These are phyloP conservation scores for Formica aserva DNA, from an alignment of 2,888 invertebrate genomes.

Conservation along the genomic window DNA sequence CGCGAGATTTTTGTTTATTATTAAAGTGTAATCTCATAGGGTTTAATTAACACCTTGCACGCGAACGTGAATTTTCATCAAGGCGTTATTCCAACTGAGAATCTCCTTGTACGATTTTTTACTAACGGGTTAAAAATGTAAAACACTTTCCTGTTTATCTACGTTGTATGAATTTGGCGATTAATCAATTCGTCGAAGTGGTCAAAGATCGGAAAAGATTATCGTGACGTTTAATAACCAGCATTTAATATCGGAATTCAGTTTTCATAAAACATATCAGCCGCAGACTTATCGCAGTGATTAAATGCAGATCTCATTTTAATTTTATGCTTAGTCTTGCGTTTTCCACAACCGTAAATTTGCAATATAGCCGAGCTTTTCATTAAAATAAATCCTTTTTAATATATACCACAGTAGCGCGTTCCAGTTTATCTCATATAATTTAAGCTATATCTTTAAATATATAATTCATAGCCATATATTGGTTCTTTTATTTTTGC, in stretches of 20 bases:
- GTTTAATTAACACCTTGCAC: slow-evolving; percentile 11
- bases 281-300: neutral
- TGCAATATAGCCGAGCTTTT: slow-evolving; percentile 8
- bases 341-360: slow-evolving; percentile 29
- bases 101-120: neutral
- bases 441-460: slow-evolving; percentile 43
- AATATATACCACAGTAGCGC: slow-evolving; percentile 12
- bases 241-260: slow-evolving; percentile 24
- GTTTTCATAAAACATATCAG: slow-evolving; percentile 14
- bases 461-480: slow-evolving; percentile 6
- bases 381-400: slow-evolving; percentile 49
- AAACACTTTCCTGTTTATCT: neutral
- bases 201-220: slow-evolving; percentile 8
- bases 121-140: neutral
- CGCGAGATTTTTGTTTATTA: slow-evolving; percentile 3
- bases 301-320: slow-evolving; percentile 32
- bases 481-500: slow-evolving; percentile 8
- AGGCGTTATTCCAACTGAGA: neutral
- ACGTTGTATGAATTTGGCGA: neutral
- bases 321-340: slow-evolving; percentile 14
- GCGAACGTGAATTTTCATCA: neutral
- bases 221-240: slow-evolving; percentile 1
- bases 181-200: slow-evolving; percentile 3
- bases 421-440: neutral
- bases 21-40: slow-evolving; percentile 1